A percentile compares a stretch with the other conserved stretches of the same genome.
These are phyloP conservation scores for Lytechinus pictus DNA, from an alignment of 35 echinoderm and acorn worm species.

Conservation along the genomic window DNA sequence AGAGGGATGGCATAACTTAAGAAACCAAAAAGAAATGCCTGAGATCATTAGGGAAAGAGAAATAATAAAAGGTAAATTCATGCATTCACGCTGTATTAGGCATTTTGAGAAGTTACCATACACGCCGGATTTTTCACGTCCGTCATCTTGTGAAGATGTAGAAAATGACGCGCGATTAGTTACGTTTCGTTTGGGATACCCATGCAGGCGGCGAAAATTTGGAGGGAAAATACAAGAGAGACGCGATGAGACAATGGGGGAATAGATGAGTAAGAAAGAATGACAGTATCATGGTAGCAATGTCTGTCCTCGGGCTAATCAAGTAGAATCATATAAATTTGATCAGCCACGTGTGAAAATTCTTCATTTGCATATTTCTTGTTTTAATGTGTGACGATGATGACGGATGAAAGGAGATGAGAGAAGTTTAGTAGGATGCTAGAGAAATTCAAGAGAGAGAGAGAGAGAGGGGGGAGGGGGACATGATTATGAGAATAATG, in stretches of 20 bases:
- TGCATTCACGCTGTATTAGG: neutral
- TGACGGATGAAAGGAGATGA: neutral
- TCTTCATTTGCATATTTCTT: neutral
- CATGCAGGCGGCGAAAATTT: neutral
- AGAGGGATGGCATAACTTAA: neutral
- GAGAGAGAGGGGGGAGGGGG: neutral
- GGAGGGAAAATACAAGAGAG: neutral
- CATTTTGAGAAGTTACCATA: neutral
- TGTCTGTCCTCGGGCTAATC: constrained; percentile 32
- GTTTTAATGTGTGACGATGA: neutral
- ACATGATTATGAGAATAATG: no score
- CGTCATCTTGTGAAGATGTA: neutral
- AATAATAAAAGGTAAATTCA: neutral
- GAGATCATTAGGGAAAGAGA: neutral
- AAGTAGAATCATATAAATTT: constrained; percentile 34
- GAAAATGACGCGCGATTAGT: constrained; percentile 19
- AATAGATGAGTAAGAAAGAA: neutral
- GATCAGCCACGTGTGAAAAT: neutral
- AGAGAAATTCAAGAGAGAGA: neutral
- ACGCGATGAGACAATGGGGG: neutral
- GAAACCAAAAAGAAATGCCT: neutral
- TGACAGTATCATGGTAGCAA: neutral
- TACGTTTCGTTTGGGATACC: constrained; percentile 15
- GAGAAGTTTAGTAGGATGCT: neutral
- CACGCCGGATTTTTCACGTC: neutral